Evolutionary conservation across 2,113 vertebrate genomes (phyloP).

Genomic region (Myrmecophaga tridactyla): DNA sequence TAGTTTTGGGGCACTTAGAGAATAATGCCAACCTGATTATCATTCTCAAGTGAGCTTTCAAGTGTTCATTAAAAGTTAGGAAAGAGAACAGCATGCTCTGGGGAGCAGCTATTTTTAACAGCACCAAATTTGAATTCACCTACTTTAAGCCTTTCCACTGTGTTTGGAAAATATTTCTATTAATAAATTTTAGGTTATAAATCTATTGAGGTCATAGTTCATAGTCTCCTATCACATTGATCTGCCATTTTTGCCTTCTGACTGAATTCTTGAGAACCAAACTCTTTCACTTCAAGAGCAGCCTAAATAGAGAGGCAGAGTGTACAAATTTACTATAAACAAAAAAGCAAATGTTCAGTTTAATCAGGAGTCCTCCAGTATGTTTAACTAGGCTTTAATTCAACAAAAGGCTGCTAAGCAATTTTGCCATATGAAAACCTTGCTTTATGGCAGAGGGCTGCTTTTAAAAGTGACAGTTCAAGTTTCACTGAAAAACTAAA

Average conservation of each 20-base stretch:
- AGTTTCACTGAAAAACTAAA: conserved; percentile 31
- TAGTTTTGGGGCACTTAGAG: conserved; percentile 64
- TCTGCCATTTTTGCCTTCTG: not conserved
- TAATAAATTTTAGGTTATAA: conserved; percentile 53
- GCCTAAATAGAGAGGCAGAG: not conserved
- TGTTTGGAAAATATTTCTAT: conserved; percentile 70
- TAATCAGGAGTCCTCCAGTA: not conserved
- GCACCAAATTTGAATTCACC: conserved; percentile 70
- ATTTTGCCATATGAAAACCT: not conserved
- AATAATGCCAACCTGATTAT: conserved; percentile 75
- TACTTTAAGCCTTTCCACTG: conserved; percentile 65
- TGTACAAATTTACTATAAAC: not conserved
- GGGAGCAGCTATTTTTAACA: conserved; percentile 75
- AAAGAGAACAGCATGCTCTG: conserved; percentile 68
- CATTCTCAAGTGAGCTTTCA: conserved; percentile 76
- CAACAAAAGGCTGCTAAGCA: not conserved
- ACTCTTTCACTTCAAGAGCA: conserved; percentile 12
- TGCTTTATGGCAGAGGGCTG: not conserved
- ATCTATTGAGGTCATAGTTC: conserved; percentile 4
- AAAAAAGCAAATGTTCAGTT: not conserved
- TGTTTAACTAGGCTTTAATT: not conserved
- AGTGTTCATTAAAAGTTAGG: conserved; percentile 77
- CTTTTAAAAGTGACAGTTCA: not conserved
- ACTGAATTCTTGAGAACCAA: not conserved
- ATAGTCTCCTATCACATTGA: not conserved